Evolutionary conservation across 2,888 invertebrate species (phyloP).

Genomic region (Cheilosia grossa): DNA sequence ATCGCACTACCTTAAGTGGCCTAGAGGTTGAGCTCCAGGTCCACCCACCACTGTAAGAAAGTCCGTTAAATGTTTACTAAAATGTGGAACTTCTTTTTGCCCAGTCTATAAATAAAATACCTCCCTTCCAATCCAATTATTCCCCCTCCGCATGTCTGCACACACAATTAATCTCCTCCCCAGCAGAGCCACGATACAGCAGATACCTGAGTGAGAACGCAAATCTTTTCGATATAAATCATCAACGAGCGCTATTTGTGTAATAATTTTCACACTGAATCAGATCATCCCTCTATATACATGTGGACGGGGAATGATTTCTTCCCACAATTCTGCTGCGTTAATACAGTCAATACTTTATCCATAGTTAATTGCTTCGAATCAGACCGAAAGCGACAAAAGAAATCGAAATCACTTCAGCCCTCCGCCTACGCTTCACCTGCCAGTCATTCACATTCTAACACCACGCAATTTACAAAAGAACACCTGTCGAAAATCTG

Average conservation of each 20-base stretch:
- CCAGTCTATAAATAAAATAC: too few species aligned
- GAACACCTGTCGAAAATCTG: constrained; percentile 74
- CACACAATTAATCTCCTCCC: too few species aligned
- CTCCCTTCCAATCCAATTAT: too few species aligned
- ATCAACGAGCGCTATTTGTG: too few species aligned
- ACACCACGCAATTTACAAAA: constrained; percentile 62
- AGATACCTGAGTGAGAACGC: too few species aligned
- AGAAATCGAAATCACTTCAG: constrained; percentile 56
- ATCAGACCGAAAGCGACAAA: constrained; percentile 49
- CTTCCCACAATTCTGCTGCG: background rate
- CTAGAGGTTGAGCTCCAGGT: too few species aligned
- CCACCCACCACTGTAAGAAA: too few species aligned
- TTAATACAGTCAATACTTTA: constrained; percentile 46
- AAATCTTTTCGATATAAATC: too few species aligned
- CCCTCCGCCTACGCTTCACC: background rate
- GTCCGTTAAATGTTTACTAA: too few species aligned
- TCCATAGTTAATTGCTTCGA: constrained; percentile 61
- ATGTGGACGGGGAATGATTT: constrained; percentile 17
- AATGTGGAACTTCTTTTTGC: too few species aligned
- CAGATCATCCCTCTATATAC: background rate
- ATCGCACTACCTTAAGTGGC: accelerated
- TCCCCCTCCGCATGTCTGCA: too few species aligned
- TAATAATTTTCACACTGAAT: background rate
- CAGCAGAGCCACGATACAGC: too few species aligned
- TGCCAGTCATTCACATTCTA: constrained; percentile 37